Conservation (phyloP, 2,888 invertebrate species). For the Torymus aiolomorphi region DNA sequence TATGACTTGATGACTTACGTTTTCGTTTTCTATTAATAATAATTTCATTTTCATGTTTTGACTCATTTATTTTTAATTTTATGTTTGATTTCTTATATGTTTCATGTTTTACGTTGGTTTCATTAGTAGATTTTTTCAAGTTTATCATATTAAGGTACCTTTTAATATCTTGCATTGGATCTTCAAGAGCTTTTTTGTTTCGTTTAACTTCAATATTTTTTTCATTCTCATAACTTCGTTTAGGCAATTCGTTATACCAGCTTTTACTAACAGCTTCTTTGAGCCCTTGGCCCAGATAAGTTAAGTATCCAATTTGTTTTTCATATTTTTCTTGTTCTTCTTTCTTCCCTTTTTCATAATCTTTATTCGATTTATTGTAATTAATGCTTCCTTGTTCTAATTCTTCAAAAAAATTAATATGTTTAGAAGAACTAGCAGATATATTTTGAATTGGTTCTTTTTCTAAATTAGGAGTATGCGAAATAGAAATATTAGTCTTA, state of each 20-base stretch:
- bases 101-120: constrained; percentile 4
- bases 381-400: constrained; percentile 84
- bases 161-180: constrained; percentile 86
- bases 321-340: constrained; percentile 97
- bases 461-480: constrained; percentile 61
- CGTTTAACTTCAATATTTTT: constrained; percentile 81
- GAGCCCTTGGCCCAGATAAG: constrained; percentile 95
- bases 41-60: background rate
- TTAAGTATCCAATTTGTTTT: constrained; percentile 96
- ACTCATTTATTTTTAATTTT: background rate
- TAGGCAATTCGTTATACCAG: constrained; percentile 90
- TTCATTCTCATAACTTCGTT: constrained; percentile 76
- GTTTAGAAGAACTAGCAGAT: constrained; percentile 68
- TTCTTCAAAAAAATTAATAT: constrained; percentile 92
- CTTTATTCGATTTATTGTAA: constrained; percentile 83
- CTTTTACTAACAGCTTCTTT: constrained; percentile 90
- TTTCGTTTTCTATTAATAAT: constrained; percentile 40
- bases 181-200: constrained; percentile 82
- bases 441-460: constrained; percentile 58
- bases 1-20: constrained; percentile 26
- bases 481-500: constrained; percentile 65
- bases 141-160: constrained; percentile 76
- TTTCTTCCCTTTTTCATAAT: constrained; percentile 92
- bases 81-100: background rate
- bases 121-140: constrained; percentile 43